A percentile compares a stretch with the other conserved stretches of the same genome.
These are phyloP conservation scores for Lucilia sericata DNA, from an alignment of 1,140 invertebrate species.

Conservation along the genomic window DNA sequence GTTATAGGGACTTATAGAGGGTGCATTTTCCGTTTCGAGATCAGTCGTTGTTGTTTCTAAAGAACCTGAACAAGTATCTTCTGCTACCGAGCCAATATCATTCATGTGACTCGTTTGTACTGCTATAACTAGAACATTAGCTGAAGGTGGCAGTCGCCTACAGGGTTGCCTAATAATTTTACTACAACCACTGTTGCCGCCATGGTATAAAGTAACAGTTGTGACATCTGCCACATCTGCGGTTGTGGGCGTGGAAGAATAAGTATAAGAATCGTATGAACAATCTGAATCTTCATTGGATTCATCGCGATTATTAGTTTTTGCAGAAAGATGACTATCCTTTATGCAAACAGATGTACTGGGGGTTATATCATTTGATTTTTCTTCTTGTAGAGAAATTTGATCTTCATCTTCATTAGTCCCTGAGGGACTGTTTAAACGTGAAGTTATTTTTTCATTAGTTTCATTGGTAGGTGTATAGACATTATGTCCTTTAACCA, in stretches of 20 bases:
- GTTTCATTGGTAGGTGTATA: conserved; percentile 20
- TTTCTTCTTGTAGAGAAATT: not conserved
- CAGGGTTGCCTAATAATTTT: conserved; percentile 12
- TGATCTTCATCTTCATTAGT: not conserved
- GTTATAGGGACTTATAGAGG: conserved; percentile 54
- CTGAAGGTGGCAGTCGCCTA: conserved; percentile 40
- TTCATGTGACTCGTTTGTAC: conserved; percentile 14
- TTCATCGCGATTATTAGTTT: not conserved
- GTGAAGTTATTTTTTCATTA: no score
- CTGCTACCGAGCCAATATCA: conserved; percentile 45
- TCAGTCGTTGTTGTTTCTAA: conserved; percentile 45
- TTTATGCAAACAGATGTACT: not conserved
- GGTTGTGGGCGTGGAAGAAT: conserved; percentile 63
- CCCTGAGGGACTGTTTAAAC: no score
- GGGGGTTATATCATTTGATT: not conserved
- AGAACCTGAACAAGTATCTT: conserved; percentile 45
- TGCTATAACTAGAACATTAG: conserved; percentile 29
- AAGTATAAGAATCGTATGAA: conserved; percentile 55
- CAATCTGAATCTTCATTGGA: conserved; percentile 48
- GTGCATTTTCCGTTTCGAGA: conserved; percentile 52
- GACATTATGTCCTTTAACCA: conserved; percentile 18
- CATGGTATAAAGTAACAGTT: conserved; percentile 1
- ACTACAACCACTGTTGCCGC: conserved; percentile 41
- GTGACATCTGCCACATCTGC: conserved; percentile 62
- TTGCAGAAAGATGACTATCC: not conserved